A percentile compares a stretch with the other conserved stretches of the same genome.
Conservation (phyloP, 2,888 invertebrate genomes). For the Mayetiola destructor region DNA sequence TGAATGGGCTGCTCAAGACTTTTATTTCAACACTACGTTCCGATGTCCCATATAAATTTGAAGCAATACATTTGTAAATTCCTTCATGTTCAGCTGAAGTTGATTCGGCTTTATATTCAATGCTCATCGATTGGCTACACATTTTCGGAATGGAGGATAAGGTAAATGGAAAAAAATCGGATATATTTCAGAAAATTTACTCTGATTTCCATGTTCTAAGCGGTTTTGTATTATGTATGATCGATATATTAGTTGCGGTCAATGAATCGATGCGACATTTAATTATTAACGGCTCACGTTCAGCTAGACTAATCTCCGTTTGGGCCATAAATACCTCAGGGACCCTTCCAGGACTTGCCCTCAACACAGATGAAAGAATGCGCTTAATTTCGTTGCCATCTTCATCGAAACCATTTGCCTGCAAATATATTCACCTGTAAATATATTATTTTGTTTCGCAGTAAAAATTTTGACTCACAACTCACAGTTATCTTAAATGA, state of each 20-base stretch:
- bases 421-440: neutral
- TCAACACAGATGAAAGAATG: neutral
- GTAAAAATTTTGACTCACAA: neutral
- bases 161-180: neutral
- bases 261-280: neutral
- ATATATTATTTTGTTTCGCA: neutral
- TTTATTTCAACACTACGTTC: neutral
- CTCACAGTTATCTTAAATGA: neutral
- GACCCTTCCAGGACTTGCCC: neutral
- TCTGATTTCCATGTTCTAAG: neutral
- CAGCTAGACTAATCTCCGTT: neutral
- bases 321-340: neutral
- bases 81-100: neutral
- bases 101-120: neutral
- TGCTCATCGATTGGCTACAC: neutral
- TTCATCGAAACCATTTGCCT: neutral
- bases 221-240: neutral
- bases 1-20: neutral
- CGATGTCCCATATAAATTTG: neutral
- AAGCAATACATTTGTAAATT: neutral
- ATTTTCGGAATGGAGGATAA: neutral
- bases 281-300: neutral
- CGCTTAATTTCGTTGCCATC: neutral
- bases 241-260: neutral
- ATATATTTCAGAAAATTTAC: neutral